Base-by-base conservation (phyloP, 2,888 invertebrate species). In the Dorcus parallelipipedus region DNA sequence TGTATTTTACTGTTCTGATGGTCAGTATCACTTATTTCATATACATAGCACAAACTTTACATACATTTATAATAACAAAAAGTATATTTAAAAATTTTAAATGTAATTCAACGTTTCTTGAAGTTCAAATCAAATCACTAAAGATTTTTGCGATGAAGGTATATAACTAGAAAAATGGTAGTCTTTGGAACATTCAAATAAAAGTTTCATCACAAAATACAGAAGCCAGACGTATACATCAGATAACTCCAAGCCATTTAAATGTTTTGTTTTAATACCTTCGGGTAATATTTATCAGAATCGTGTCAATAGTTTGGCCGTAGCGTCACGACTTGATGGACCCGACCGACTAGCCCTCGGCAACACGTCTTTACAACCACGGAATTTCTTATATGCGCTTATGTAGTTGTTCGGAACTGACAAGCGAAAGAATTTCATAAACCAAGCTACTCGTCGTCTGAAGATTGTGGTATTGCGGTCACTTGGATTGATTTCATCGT, bases 1-100 rank as follows among this genome's bases (percentile, higher is more conserved):
- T 65, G 66, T 73, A 72, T 71, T 33, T 73, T 72, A 71, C 70
- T 71, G 70, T 66, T 69, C 66, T 66, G 67, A 66, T 71, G 69
- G 70, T 61, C 60, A 62, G 62, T 60, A 48, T 58, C 58, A 59
- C 59, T 33, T 33, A 33, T 33, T 33, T 33, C 26, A 33, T 33
- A 33, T 33, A 33, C 26, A 26, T 26, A 26, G 14, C 26, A 4
- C 5, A 26, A 26, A 26, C 5, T 4, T 14, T 14, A 14, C 26
- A 4, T 26, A 26, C 26, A 26, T 26, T 26, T 26, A 26, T 5
- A 26, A 26, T 5, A 26, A 26, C 26, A 4, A 5, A 3, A 26
- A 26, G 2, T 26, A 5, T 5, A 26, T 26, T 26, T 4, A 26
- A 26, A 26, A 26, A 26, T 26, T 1, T 26, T 26, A 26, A 26